Evolutionary conservation across 1,140 invertebrate genomes (phyloP).

Genomic region (Chlorops oryzae): DNA sequence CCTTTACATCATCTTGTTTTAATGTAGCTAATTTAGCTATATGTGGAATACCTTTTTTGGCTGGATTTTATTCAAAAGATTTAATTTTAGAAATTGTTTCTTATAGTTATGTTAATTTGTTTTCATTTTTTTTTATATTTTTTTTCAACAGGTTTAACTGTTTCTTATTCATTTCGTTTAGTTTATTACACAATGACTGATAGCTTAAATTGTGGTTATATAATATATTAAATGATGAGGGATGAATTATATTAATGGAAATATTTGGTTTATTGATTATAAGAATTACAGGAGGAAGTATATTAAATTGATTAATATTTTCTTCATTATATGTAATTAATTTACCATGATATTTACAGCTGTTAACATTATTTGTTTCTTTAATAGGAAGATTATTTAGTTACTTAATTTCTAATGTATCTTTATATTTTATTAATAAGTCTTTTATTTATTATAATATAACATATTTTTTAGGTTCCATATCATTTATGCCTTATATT

Average conservation of each 20-base stretch:
- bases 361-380: conserved; percentile 47
- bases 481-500: conserved; percentile 49
- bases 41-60: conserved; percentile 53
- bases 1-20: conserved; percentile 50
- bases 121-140: conserved; percentile 52
- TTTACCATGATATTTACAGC: conserved; percentile 47
- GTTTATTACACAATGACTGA: no score
- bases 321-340: no score
- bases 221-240: no score
- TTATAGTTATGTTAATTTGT: conserved; percentile 53
- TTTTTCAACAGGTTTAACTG: no score
- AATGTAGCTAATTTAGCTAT: conserved; percentile 52
- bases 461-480: conserved; percentile 38
- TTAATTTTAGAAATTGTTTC: no score
- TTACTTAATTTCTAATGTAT: conserved; percentile 44
- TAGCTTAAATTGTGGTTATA: conserved; percentile 47
- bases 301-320: no score
- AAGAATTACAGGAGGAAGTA: conserved; percentile 49
- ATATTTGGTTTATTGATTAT: conserved; percentile 51
- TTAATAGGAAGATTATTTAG: conserved; percentile 40
- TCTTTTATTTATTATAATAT: conserved; percentile 42
- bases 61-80: no score
- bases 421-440: conserved; percentile 40
- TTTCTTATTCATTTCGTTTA: no score
- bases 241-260: conserved; percentile 48